These are phyloP conservation scores for Chironomus tentans DNA, from an alignment of 2,888 invertebrate species.

Conservation along the genomic window DNA sequence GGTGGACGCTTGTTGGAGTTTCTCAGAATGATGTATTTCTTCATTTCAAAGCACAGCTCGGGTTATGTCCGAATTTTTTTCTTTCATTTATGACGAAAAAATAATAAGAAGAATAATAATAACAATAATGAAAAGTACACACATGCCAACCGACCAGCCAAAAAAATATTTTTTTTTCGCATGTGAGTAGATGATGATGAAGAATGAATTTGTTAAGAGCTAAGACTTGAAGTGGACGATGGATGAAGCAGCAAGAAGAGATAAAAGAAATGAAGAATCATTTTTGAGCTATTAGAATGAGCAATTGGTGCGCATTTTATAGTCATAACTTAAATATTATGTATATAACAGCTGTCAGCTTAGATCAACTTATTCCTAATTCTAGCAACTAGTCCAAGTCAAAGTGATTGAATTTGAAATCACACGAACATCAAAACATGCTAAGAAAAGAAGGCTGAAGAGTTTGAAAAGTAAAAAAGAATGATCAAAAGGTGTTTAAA, in stretches of 20 bases:
- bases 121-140: neutral
- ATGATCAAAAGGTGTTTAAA: slow-evolving; percentile 15
- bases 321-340: no score
- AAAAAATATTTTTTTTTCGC: neutral
- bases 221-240: no score
- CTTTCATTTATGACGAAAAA: neutral
- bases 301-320: no score
- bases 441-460: neutral
- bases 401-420: no score
- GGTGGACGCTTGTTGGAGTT: neutral
- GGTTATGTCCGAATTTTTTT: neutral
- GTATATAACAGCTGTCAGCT: no score
- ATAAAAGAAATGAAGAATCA: neutral
- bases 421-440: no score
- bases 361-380: no score
- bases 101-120: neutral
- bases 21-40: slow-evolving; percentile 11
- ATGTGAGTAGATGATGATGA: neutral
- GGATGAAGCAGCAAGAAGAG: neutral
- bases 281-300: no score
- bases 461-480: neutral
- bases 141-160: neutral
- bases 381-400: no score
- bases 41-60: neutral
- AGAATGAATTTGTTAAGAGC: neutral